Base-by-base conservation (phyloP, 2,113 vertebrate species). In the Capricornis sumatraensis region DNA sequence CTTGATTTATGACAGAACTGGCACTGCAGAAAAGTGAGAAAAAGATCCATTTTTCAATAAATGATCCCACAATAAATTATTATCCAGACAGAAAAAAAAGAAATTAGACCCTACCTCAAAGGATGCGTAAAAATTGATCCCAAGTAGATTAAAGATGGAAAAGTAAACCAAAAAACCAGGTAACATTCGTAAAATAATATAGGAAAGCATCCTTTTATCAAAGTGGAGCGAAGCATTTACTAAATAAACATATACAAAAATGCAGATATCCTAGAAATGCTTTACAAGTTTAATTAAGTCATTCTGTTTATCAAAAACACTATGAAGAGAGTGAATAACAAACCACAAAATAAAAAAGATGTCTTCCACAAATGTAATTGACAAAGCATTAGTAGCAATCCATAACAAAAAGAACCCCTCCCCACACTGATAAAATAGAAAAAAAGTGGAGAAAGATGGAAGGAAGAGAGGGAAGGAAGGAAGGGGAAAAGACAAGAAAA, bases 261-360 rank as follows among this genome's bases (percentile, higher is more conserved):
- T 27, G 12, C 13, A 88, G 36, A 74, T 64, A 76, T 53, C 6
- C 76, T 91, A 79, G 45, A 74, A 57, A 84, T 15, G 82, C 83
- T 14, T 84, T 60, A 78, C 67, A 89, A 60, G n/a, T 74, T 62
- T 27, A 55, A 76, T 64, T 27, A 94, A 91, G 14, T 60, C 92
- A 89, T 89, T 89, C 30, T 93, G 13, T 57, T 74, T 36, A 83
- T 71, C 57, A 94, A 60, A 96, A 79, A 45, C 58, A 93, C 52
- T 71, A 40, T n/a, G 17, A 87, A 94, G 23, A 57, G 21, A 57
- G 12, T 52, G 19, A 83, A 92, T 64, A 62, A 90, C 19, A 82
- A 86, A 21, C 5, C 36, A 71, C 33, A 87, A 84, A 95, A 47
- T 71, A 52, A 71, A 94, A 40, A 40, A 82, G 40, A 25, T 87